These are phyloP conservation scores for Leptopilina syphax DNA, from an alignment of 2,888 invertebrate species.

Conservation along the genomic window DNA sequence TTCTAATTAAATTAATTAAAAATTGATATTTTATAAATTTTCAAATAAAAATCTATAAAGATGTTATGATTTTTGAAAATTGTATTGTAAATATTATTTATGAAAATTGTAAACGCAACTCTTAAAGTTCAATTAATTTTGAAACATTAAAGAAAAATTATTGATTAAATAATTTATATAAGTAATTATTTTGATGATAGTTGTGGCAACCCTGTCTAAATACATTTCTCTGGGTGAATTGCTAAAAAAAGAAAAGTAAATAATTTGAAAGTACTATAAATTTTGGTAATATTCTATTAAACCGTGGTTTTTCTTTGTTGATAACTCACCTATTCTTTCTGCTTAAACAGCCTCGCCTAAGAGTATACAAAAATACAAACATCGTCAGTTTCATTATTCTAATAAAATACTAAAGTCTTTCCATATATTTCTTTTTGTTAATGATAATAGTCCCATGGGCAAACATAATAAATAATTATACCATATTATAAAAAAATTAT, in stretches of 20 bases:
- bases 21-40: too few relatives aligned
- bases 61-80: too few relatives aligned
- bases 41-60: too few relatives aligned
- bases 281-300: background rate
- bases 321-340: slow-evolving; percentile 65
- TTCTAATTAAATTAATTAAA: too few relatives aligned
- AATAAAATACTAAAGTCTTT: slow-evolving; percentile 32
- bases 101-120: too few relatives aligned
- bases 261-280: background rate
- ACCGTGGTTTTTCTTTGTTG: background rate
- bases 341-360: slow-evolving; percentile 63
- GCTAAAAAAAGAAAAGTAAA: background rate
- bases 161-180: too few relatives aligned
- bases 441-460: slow-evolving; percentile 29
- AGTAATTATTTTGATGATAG: too few relatives aligned
- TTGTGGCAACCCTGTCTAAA: too few relatives aligned
- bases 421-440: slow-evolving; percentile 26
- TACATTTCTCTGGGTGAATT: too few relatives aligned
- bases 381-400: slow-evolving; percentile 33
- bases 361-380: slow-evolving; percentile 44
- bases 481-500: background rate
- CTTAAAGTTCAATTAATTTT: too few relatives aligned
- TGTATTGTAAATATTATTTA: too few relatives aligned
- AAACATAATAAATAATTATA: slow-evolving; percentile 25
- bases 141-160: too few relatives aligned